These are phyloP conservation scores for Bos javanicus DNA, from an alignment of 2,113 vertebrate genomes.

Conservation along the genomic window DNA sequence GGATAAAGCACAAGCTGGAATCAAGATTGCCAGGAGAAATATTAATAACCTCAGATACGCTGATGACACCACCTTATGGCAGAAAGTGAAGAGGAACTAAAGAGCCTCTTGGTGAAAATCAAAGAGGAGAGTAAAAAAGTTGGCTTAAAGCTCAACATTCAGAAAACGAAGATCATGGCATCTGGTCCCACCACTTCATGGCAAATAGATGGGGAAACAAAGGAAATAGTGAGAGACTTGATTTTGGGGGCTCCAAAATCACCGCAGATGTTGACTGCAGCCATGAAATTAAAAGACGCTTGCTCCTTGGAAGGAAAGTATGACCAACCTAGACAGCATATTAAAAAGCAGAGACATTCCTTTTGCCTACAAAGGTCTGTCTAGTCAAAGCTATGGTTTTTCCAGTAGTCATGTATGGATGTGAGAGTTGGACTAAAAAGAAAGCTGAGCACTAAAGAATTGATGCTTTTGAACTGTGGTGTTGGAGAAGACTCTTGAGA, in stretches of 20 bases:
- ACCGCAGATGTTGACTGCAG: not conserved
- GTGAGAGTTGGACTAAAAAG: not conserved
- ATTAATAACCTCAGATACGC: not conserved
- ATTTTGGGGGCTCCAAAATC: accelerated
- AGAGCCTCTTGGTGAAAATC: not conserved
- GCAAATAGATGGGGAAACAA: not conserved
- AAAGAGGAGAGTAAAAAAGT: not conserved
- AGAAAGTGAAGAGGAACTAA: not conserved
- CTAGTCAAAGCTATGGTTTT: not conserved
- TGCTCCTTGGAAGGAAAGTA: not conserved
- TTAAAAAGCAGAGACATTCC: not conserved
- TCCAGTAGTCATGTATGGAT: not conserved
- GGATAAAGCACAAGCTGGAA: not conserved
- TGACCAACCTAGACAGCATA: not conserved
- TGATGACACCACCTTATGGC: not conserved
- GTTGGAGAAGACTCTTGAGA: not conserved
- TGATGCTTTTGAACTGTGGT: not conserved
- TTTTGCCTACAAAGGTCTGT: not conserved
- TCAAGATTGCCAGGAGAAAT: not conserved
- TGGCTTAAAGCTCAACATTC: not conserved
- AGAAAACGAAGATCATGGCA: not conserved
- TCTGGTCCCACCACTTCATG: not conserved
- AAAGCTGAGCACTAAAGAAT: not conserved
- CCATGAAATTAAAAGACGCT: not conserved
- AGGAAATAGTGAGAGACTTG: not conserved